phyloP scores from a whole-genome alignment of 2,888 invertebrate genomes.

The Diplazon laetatorius region DNA sequence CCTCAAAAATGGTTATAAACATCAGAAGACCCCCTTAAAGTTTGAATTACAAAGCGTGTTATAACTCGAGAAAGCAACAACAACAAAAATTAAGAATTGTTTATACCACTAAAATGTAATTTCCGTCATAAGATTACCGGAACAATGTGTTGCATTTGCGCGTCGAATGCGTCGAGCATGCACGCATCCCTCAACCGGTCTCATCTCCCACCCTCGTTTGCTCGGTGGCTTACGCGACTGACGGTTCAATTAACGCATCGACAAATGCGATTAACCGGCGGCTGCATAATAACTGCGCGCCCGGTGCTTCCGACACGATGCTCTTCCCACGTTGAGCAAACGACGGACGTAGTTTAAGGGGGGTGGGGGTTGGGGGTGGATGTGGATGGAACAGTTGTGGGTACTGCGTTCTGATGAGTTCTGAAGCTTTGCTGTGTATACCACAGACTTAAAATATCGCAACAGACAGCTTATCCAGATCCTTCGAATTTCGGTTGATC shows the following conservation, averaged over 20 bases:
- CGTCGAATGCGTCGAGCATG: slow-evolving; percentile 22
- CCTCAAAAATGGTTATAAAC: too few relatives aligned
- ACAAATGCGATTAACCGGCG: slow-evolving; percentile 51
- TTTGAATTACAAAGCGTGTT: too few relatives aligned
- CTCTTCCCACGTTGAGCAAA: not conserved
- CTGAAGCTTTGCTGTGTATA: not conserved
- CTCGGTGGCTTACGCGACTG: slow-evolving; percentile 50
- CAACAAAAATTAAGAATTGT: slow-evolving; percentile 20
- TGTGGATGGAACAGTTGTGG: too few relatives aligned
- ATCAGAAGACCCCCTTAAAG: too few relatives aligned
- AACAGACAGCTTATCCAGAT: too few relatives aligned
- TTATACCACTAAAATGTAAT: slow-evolving; percentile 7
- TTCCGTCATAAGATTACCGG: not conserved
- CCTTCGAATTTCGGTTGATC: too few relatives aligned
- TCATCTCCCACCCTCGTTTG: slow-evolving; percentile 54
- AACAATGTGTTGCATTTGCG: slow-evolving; percentile 29
- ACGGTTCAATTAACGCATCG: slow-evolving; percentile 62
- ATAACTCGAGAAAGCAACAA: too few relatives aligned
- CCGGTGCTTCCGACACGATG: slow-evolving; percentile 17
- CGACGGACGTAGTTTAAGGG: not conserved
- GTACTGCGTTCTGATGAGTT: not conserved
- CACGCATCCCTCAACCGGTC: slow-evolving; percentile 47
- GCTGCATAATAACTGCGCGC: slow-evolving; percentile 38
- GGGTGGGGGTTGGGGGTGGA: not conserved
- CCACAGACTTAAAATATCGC: not conserved